These are phyloP conservation scores for Synanthedon vespiformis DNA, from an alignment of 2,888 invertebrate genomes.

Conservation along the genomic window DNA sequence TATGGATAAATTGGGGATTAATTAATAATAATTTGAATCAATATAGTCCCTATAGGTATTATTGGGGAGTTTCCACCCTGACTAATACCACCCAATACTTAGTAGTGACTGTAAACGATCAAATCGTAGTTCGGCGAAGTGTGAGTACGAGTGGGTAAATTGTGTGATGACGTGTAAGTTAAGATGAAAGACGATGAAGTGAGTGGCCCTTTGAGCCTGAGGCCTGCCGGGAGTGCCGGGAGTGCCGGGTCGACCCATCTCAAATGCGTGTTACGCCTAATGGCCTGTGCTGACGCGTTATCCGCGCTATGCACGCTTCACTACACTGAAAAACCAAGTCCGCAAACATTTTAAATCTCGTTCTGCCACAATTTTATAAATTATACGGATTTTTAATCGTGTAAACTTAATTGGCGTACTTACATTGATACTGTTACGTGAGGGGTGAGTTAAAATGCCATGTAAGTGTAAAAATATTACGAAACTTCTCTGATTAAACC, in stretches of 20 bases:
- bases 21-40: too few species aligned
- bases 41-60: too few species aligned
- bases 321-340: not conserved
- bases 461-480: too few species aligned
- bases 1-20: too few species aligned
- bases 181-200: slow-evolving; percentile 45
- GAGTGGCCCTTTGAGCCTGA: slow-evolving; percentile 38
- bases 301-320: slow-evolving; percentile 16
- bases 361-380: not conserved
- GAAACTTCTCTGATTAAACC: too few species aligned
- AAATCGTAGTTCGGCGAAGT: slow-evolving; percentile 8
- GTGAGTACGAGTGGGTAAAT: slow-evolving; percentile 22
- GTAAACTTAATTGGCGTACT: not conserved
- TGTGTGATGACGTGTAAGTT: slow-evolving; percentile 36
- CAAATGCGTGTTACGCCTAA: slow-evolving; percentile 41
- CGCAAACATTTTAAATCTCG: not conserved
- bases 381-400: not conserved
- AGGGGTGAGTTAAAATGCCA: too few species aligned
- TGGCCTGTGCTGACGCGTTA: slow-evolving; percentile 43
- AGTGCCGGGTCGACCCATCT: slow-evolving; percentile 38
- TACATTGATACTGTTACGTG: too few species aligned
- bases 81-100: too few species aligned
- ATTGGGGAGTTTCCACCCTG: too few species aligned
- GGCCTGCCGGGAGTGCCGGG: slow-evolving; percentile 10
- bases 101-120: slow-evolving; percentile 5